Evolutionary conservation across 2,888 invertebrate genomes (phyloP).

Genomic region (Chrysodeixis includens): DNA sequence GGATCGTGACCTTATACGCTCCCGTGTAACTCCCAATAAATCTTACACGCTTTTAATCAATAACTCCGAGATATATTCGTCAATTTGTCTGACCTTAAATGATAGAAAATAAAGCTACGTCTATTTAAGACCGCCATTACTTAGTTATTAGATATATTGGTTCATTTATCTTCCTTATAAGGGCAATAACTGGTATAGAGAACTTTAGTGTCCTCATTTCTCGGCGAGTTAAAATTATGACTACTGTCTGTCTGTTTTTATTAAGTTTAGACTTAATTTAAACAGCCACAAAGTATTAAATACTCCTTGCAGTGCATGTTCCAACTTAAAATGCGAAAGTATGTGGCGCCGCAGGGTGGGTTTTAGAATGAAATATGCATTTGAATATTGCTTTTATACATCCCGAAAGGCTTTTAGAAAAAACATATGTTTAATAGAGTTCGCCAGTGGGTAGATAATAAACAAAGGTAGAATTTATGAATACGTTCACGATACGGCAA

Average conservation of each 20-base stretch:
- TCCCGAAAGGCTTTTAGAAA: background rate
- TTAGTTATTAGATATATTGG: background rate
- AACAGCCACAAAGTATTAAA: constrained; percentile 35
- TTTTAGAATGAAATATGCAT: background rate
- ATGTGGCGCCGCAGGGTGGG: no score
- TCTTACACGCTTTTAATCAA: constrained; percentile 45
- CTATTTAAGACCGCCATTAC: constrained; percentile 1
- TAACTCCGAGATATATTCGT: constrained; percentile 28
- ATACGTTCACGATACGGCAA: constrained; percentile 26
- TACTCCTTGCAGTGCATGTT: constrained; percentile 25
- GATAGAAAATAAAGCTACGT: constrained; percentile 2
- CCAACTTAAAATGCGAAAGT: background rate
- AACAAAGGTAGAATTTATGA: constrained; percentile 42
- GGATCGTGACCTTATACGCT: constrained; percentile 23
- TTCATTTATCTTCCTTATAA: constrained; percentile 16
- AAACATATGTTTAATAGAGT: background rate
- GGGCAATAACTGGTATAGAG: constrained; percentile 6
- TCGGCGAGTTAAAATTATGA: constrained; percentile 15
- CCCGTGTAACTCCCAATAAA: constrained; percentile 26
- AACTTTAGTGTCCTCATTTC: constrained; percentile 23
- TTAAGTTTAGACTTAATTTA: constrained; percentile 14
- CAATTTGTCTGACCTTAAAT: constrained; percentile 22
- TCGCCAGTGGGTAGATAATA: constrained; percentile 43
- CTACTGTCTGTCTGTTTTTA: constrained; percentile 13
- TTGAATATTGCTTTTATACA: background rate